These are phyloP conservation scores for Pachycephala philippinensis DNA, from an alignment of 2,113 vertebrate genomes.

Conservation along the genomic window DNA sequence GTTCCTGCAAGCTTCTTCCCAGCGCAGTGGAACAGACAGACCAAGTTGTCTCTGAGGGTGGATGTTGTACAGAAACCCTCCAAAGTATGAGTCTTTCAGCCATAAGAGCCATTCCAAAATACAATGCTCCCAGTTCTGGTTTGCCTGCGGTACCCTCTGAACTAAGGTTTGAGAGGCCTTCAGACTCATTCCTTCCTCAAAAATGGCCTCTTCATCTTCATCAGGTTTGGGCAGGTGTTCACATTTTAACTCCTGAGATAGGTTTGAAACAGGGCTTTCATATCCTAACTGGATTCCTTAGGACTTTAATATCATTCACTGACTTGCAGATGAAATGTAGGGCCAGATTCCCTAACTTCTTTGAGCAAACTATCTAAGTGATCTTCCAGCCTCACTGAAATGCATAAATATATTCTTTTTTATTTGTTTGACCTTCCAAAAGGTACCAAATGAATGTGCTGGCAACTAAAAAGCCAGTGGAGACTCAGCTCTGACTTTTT, in stretches of 20 bases:
- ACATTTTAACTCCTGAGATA: background rate
- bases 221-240: background rate
- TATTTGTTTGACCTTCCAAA: background rate
- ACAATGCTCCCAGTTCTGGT: accelerated
- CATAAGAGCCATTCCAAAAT: background rate
- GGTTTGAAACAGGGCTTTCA: background rate
- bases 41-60: background rate
- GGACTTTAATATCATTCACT: background rate
- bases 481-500: background rate
- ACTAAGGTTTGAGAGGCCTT: background rate
- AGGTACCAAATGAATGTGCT: background rate
- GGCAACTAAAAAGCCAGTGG: background rate
- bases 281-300: background rate
- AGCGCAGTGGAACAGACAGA: background rate
- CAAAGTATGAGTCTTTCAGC: background rate
- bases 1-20: background rate
- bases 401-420: too few species aligned
- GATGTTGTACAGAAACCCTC: background rate
- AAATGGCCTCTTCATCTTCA: background rate
- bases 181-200: background rate
- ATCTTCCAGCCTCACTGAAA: background rate
- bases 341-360: background rate
- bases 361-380: background rate
- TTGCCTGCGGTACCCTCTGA: background rate
- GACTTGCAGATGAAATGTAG: background rate